Base-by-base conservation (phyloP, 1,140 invertebrate species). In the Cotesia glomerata region DNA sequence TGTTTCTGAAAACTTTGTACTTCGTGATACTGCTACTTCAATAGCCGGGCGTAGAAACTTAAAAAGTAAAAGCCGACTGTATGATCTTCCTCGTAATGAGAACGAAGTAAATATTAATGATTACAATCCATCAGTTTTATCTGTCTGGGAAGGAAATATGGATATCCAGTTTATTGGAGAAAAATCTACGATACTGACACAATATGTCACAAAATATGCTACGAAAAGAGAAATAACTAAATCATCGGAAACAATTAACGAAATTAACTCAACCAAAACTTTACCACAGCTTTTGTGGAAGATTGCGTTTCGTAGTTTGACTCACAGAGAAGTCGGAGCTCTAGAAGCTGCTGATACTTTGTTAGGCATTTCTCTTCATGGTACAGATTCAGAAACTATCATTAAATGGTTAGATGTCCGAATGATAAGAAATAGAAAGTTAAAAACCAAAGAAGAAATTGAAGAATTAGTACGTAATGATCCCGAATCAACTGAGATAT, bases 41-140 rank as follows among this genome's bases (percentile, higher is more conserved):
- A 74, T 82, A 52, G 76, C 76, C 14, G 72, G 71, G 56, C 65
- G 74, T 54, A 78, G 65, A 74, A 73, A 76, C 45, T 75, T 81
- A 45, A 74, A 75, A 77, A 74, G 56, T n/a, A 79, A 79, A 65
- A 69, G 59, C 26, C 75, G 79, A 39, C 74, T 81, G 5, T 83
- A 78, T 77, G 77, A 83, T 79, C 61, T 84, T 39, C 77, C 78
- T 11, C 61, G 81, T 39, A 72, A 5, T 13, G 16, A 68, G 69
- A 35, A 78, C 4, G 79, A 82, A 76, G 35, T 66, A 8, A 56
- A 64, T 51, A 71, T 73, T 18, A 77, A 77, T 66, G 76, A 77
- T 66, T 77, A 77, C 64, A 76, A 76, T 63, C 71, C 75, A 18
- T 68, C 74, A n/a, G 71, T 77, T 39, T 51, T 14, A 79, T n/a